These are phyloP conservation scores for Phthorimaea operculella DNA, from an alignment of 1,140 invertebrate genomes.

Conservation along the genomic window DNA sequence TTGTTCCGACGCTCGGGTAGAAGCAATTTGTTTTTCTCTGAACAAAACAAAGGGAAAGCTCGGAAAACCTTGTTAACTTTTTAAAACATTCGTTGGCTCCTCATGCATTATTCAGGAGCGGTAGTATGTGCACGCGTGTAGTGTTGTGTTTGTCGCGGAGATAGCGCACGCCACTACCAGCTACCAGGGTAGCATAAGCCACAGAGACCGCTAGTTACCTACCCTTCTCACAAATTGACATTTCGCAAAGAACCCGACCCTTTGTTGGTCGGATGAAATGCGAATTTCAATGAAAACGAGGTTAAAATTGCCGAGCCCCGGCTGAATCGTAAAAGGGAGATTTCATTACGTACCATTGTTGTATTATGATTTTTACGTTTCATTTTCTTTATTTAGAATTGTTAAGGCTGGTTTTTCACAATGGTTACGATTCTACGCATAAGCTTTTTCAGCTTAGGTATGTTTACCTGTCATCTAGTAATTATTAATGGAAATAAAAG, in stretches of 20 bases:
- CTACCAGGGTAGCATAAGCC: slow-evolving; percentile 29
- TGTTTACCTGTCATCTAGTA: too few species aligned
- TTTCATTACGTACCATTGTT: slow-evolving; percentile 60
- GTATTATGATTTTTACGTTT: slow-evolving; percentile 56
- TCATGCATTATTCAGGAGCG: slow-evolving; percentile 56
- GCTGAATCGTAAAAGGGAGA: slow-evolving; percentile 52
- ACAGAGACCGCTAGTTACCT: slow-evolving; percentile 12
- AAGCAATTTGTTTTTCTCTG: slow-evolving; percentile 49
- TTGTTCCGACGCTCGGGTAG: slow-evolving; percentile 22
- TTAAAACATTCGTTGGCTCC: slow-evolving; percentile 54
- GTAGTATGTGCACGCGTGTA: slow-evolving; percentile 25
- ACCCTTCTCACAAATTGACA: slow-evolving; percentile 59
- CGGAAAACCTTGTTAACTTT: slow-evolving; percentile 63
- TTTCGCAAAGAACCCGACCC: slow-evolving; percentile 51
- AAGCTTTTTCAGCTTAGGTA: too few species aligned
- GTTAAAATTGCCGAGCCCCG: slow-evolving; percentile 52
- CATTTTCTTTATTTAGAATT: slow-evolving; percentile 51
- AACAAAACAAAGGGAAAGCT: slow-evolving; percentile 56
- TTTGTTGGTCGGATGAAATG: slow-evolving; percentile 57
- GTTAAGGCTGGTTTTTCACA: slow-evolving; percentile 28
- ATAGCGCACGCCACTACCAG: slow-evolving; percentile 25
- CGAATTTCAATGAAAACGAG: slow-evolving; percentile 63
- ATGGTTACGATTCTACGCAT: background rate
- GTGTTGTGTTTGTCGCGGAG: slow-evolving; percentile 28
- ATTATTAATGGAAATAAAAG: slow-evolving; percentile 20